phyloP scores from a whole-genome alignment of 92 coral and sea anemone species.

The Porites rus region DNA sequence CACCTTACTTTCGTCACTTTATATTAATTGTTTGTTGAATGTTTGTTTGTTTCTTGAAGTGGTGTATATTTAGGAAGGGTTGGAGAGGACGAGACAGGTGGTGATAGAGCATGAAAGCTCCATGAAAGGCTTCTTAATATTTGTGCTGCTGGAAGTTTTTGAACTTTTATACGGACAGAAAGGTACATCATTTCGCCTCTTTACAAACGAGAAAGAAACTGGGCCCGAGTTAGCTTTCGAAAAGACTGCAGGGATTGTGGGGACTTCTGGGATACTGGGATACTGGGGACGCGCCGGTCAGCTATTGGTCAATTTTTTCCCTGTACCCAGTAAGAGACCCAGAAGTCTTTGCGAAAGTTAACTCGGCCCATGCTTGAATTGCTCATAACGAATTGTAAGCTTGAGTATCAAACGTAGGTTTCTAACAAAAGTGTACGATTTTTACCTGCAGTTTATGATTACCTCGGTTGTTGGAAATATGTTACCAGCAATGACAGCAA shows the following conservation, averaged over 20 bases:
- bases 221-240: not conserved
- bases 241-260: not conserved
- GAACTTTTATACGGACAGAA: slow-evolving; percentile 1
- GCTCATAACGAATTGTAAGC: too few species aligned
- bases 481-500: not conserved
- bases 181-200: not conserved
- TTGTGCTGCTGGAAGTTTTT: slow-evolving; percentile 15
- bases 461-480: slow-evolving; percentile 74
- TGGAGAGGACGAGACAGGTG: too few species aligned
- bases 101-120: slow-evolving; percentile 20
- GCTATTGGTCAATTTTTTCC: too few species aligned
- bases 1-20: not conserved
- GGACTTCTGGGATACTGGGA: too few species aligned
- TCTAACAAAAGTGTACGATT: not conserved
- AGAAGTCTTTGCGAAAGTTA: too few species aligned
- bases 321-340: too few species aligned
- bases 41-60: not conserved
- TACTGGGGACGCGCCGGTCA: too few species aligned
- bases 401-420: too few species aligned
- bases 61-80: not conserved
- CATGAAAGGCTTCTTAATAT: slow-evolving; percentile 20
- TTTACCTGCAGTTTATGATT: slow-evolving; percentile 29
- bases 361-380: too few species aligned
- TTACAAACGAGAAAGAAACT: not conserved
- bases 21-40: not conserved